Evolutionary conservation across 64 coral and sea anemone genomes (phyloP), one percentile per base, ranked within the genome.

Genomic region (Trachythela sp.): DNA sequence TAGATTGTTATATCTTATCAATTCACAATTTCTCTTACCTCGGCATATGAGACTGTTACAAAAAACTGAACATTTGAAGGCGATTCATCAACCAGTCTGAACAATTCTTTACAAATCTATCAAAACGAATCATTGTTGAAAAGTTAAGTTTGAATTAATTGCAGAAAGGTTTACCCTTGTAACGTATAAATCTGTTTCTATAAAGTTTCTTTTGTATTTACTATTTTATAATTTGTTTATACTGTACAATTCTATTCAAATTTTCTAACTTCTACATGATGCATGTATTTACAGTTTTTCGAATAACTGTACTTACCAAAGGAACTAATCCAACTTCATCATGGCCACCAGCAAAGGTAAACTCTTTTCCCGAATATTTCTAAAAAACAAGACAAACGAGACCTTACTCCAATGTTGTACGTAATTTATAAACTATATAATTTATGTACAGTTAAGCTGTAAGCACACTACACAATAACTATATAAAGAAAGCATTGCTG

Each of bases 61-160:
- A 97, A 97, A 84, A 97, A 97, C 33, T 97, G 90, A 41, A 92
- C 94, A 86, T 85, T 97, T 92, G 95, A 93, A 27, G 93, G 93
- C 40, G 95, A 91, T 91, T 97, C 95, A 84, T 97, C 95, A 72
- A 97, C 92, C 39, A 91, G 85, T 54, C 87, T 92, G 84, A 97
- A 97, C 36, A 97, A 87, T 22, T 89, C 92, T 90, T 97, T 85
- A 83, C 94, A 94, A 13, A 97, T 75, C 95, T 97, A 48, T 13
- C 89, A 71, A 40, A 30, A 24, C 87, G 64, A 86, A 22, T 27
- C 58, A 8, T 32, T 14, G 39, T 54, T 15, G 20, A 70, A 41
- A 75, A 75, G 24, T n/a, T 24, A n/a, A 64, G 13, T 2, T 64
- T 27, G 15, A 64, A 64, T 24, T 64, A 64, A 5, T 18, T 1